Evolutionary conservation across 2,888 invertebrate genomes (phyloP).

Genomic region (Fragum fragum): DNA sequence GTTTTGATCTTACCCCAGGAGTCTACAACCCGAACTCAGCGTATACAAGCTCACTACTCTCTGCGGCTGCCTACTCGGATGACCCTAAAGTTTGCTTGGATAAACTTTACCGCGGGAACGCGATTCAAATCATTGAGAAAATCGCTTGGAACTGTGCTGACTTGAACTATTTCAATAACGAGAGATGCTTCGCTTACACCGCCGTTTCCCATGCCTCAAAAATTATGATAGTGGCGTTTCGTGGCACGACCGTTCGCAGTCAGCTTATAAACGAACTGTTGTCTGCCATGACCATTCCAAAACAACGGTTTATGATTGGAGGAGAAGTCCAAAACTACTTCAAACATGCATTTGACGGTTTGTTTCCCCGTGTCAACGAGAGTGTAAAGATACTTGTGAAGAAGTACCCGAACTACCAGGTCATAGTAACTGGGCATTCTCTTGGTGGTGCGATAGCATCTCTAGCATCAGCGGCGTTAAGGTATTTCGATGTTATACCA

Average conservation of each 20-base stretch:
- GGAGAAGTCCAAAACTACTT: slow-evolving; percentile 56
- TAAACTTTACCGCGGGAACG: slow-evolving; percentile 6
- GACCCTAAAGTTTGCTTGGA: slow-evolving; percentile 33
- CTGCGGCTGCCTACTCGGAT: slow-evolving; percentile 35
- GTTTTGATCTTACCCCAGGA: slow-evolving; percentile 15
- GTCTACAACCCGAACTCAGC: slow-evolving; percentile 16
- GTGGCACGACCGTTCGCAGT: slow-evolving; percentile 22
- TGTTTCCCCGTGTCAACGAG: slow-evolving; percentile 37
- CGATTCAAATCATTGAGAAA: slow-evolving; percentile 9
- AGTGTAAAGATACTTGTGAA: slow-evolving; percentile 21
- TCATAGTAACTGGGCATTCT: slow-evolving; percentile 55
- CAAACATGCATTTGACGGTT: slow-evolving; percentile 39
- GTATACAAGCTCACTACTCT: slow-evolving; percentile 21
- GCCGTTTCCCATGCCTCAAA: slow-evolving; percentile 33
- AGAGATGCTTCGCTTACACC: slow-evolving; percentile 44
- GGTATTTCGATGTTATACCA: slow-evolving; percentile 32
- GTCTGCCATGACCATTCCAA: slow-evolving; percentile 11
- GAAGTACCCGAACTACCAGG: slow-evolving; percentile 38
- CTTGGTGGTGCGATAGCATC: slow-evolving; percentile 58
- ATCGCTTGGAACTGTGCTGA: slow-evolving; percentile 22
- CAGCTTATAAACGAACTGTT: slow-evolving; percentile 41
- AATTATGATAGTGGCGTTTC: slow-evolving; percentile 38
- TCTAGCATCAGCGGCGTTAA: slow-evolving; percentile 35
- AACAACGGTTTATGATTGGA: slow-evolving; percentile 28
- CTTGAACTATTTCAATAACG: slow-evolving; percentile 17